phyloP scores from a whole-genome alignment of 2,797 vertebrate genomes.

The Diplodus puntazzo region DNA sequence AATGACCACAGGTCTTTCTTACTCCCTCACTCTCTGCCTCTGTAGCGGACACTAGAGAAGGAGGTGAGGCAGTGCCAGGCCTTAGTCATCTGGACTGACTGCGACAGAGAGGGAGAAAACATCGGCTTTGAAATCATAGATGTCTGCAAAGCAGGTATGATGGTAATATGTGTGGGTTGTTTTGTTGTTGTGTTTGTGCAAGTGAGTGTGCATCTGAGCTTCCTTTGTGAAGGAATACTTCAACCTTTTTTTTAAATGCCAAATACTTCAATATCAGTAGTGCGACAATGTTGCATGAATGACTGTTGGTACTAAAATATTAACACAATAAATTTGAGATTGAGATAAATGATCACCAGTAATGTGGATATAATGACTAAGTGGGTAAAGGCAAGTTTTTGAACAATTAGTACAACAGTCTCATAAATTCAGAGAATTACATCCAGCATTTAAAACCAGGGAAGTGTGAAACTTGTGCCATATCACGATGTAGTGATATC shows the following conservation, averaged over 20 bases:
- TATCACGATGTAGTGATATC: no score
- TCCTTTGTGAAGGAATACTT: background rate
- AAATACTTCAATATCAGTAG: no score
- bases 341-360: background rate
- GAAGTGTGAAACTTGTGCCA: background rate
- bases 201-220: background rate
- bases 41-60: constrained; percentile 92
- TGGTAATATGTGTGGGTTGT: constrained; percentile 2
- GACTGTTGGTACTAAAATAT: no score
- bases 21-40: constrained; percentile 5
- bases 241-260: background rate
- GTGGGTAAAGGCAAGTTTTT: no score
- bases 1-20: background rate
- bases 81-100: constrained; percentile 97
- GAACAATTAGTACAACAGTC: no score
- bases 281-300: no score
- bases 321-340: no score
- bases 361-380: no score
- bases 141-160: constrained; percentile 94
- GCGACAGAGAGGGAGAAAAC: constrained; percentile 98
- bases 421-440: no score
- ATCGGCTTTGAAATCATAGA: constrained; percentile 97
- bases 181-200: constrained; percentile 10
- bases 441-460: no score
- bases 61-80: constrained; percentile 93